Percentiles rank a stretch among this genome's conserved stretches.
phyloP scores from a whole-genome alignment of 2,797 vertebrate species.

The Poeciliopsis paucimaculata region DNA sequence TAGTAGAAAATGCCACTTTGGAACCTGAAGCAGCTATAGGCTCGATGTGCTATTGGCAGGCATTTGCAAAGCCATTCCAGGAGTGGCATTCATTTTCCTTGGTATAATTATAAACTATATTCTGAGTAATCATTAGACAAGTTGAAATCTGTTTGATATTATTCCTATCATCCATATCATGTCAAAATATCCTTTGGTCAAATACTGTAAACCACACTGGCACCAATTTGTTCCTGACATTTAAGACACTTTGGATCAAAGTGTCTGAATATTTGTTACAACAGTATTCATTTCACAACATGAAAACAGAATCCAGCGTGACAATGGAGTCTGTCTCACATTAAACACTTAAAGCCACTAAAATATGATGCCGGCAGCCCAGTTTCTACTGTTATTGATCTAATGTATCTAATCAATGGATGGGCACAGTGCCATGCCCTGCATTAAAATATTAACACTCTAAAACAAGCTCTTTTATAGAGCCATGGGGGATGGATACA shows the following conservation, averaged over 20 bases:
- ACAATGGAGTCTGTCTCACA: constrained; percentile 1
- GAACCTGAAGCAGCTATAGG: too few species aligned
- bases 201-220: not conserved
- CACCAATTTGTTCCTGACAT: not conserved
- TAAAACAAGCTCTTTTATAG: not conserved
- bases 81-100: too few species aligned
- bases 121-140: too few species aligned
- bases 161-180: not conserved
- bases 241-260: not conserved
- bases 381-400: not conserved
- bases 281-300: not conserved
- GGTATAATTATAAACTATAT: too few species aligned
- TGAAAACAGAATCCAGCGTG: not conserved
- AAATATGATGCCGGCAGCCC: not conserved
- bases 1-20: too few species aligned
- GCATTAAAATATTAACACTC: not conserved
- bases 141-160: too few species aligned
- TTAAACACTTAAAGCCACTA: not conserved
- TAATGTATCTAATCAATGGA: not conserved
- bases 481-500: not conserved
- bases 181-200: not conserved
- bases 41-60: too few species aligned
- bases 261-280: not conserved
- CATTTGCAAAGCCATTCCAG: too few species aligned
- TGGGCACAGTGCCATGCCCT: not conserved